These are phyloP conservation scores for Cavia porcellus DNA, from an alignment of 2,113 vertebrate species.

Conservation along the genomic window DNA sequence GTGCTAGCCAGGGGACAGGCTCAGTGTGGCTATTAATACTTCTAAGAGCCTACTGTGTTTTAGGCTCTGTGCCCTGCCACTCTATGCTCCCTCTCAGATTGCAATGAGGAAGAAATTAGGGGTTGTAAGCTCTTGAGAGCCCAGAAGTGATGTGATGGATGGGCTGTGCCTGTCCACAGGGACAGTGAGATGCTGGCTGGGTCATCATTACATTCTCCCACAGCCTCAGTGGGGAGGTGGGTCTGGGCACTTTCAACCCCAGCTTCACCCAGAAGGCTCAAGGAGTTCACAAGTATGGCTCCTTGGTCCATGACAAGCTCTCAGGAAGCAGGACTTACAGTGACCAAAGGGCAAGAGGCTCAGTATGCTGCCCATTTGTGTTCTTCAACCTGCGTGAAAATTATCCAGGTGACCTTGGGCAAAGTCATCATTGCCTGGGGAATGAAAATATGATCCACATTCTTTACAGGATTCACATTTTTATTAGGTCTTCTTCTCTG, in stretches of 20 bases:
- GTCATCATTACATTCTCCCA: fast-evolving
- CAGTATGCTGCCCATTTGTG: too few relatives aligned
- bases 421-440: too few relatives aligned
- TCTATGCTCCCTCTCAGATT: background rate
- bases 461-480: background rate
- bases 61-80: background rate
- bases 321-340: background rate
- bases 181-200: background rate
- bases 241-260: fast-evolving
- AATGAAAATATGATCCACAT: background rate
- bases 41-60: too few relatives aligned
- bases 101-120: background rate
- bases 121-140: background rate
- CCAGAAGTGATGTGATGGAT: too few relatives aligned
- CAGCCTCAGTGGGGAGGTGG: fast-evolving
- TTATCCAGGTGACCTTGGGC: background rate
- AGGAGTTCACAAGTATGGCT: fast-evolving
- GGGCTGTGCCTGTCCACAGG: background rate
- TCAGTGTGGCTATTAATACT: too few relatives aligned
- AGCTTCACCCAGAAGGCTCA: fast-evolving
- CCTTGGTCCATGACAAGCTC: fast-evolving
- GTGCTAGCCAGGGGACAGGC: too few relatives aligned
- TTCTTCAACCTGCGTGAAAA: background rate
- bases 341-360: background rate
- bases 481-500: background rate